phyloP scores from a whole-genome alignment of 2,113 vertebrate genomes.

The Oxyura jamaicensis region DNA sequence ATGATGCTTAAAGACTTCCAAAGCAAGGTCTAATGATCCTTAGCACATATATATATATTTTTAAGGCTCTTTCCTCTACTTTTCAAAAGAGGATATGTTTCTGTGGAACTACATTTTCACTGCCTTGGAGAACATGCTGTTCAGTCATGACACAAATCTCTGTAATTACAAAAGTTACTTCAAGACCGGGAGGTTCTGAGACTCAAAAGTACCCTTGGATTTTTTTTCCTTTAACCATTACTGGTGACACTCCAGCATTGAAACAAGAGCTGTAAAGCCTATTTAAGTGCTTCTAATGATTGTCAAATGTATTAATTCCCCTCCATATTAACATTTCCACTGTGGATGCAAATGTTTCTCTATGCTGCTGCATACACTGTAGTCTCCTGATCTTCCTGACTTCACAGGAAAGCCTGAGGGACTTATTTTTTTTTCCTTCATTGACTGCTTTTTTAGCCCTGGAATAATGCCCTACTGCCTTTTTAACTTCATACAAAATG shows the following conservation, averaged over 20 bases:
- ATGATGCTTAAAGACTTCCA: not conserved
- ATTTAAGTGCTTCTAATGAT: not conserved
- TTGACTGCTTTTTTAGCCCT: not conserved
- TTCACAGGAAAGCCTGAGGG: not conserved
- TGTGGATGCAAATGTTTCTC: not conserved
- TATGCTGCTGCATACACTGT: not conserved
- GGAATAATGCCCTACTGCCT: not conserved
- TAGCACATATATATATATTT: not conserved
- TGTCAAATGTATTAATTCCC: not conserved
- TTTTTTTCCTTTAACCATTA: not conserved
- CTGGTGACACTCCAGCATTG: not conserved
- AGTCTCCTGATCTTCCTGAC: not conserved
- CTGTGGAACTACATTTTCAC: not conserved
- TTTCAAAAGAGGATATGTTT: slow-evolving; percentile 22
- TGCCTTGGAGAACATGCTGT: slow-evolving; percentile 16
- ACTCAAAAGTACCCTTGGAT: not conserved
- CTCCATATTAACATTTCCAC: not conserved
- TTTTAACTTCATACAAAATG: slow-evolving; percentile 2
- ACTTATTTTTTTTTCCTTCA: not conserved
- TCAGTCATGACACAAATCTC: slow-evolving; percentile 7
- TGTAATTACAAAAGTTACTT: not conserved
- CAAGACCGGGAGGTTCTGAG: not conserved
- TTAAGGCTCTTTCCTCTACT: not conserved
- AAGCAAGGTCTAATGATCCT: not conserved
- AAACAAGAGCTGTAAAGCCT: not conserved